phyloP scores from a whole-genome alignment of 2,113 vertebrate species.

The Spheniscus mendiculus region DNA sequence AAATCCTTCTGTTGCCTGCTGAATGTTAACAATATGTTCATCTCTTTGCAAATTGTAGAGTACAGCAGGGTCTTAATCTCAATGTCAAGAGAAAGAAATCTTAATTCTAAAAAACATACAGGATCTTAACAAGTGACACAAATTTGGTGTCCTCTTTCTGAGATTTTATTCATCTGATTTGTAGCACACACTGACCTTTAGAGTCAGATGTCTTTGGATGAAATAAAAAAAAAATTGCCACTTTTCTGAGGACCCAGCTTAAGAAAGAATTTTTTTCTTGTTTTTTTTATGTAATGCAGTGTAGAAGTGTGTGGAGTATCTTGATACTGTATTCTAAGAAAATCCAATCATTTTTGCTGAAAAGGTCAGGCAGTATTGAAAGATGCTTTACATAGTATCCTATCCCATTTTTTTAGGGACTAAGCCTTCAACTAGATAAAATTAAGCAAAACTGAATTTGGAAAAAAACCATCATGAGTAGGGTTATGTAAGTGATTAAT shows the following conservation, averaged over 20 bases:
- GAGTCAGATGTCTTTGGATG: not conserved
- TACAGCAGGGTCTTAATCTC: not conserved
- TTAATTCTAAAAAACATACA: not conserved
- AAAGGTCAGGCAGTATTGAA: not conserved
- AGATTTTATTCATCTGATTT: not conserved
- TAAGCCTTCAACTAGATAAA: not conserved
- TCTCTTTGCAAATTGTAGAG: not conserved
- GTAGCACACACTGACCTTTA: not conserved
- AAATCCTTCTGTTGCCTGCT: not conserved
- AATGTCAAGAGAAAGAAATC: not conserved
- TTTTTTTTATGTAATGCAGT: not conserved
- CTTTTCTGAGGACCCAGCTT: not conserved
- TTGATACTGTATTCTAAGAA: not conserved
- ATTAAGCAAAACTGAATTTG: not conserved
- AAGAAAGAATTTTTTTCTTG: not conserved
- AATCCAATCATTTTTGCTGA: not conserved
- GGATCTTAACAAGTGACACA: not conserved
- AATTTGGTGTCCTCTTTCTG: not conserved
- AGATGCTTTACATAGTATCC: not conserved
- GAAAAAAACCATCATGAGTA: rapidly evolving
- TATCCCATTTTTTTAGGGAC: not conserved
- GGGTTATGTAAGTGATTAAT: not conserved
- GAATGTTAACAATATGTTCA: not conserved
- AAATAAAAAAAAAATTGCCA: not conserved
- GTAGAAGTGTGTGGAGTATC: not conserved